Base-by-base conservation (phyloP, 1,140 invertebrate species). In the Drosophila kikkawai region DNA sequence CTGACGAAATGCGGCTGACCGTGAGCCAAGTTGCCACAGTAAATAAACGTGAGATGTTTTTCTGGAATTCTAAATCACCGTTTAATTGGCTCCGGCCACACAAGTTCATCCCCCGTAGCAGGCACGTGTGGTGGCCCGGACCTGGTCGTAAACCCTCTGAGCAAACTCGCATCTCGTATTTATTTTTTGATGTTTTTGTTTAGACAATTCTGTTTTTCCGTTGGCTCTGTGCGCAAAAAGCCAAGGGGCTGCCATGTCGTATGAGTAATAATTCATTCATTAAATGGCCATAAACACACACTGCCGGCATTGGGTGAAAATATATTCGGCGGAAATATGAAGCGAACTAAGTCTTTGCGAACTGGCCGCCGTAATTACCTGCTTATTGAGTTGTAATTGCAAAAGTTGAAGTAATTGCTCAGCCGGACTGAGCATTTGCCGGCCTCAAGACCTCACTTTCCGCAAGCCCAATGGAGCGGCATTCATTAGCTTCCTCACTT, bases 311-410 rank as follows among this genome's bases (percentile, higher is more conserved):
- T 32, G 44, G 37, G 45, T 29, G 39, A 53, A 66, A 67, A 75
- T 75, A 75, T 75, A 75, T 80, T 80, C 56, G 53, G 19, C 15
- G 47, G 44, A 80, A 80, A 88, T 61, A 61, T 55, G 12, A 53
- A 15, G 36, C 11, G 39, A 41, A 56, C 5, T 17, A 11, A 39
- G 15, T 9, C 47, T 13, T 29, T 17, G 26, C 36, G 6, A 8
- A 8, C 34, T 32, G 34, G 22, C 44, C 22, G 26, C 41, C 80
- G 55, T 88, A 81, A 88, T 79, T 64, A 87, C 69, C 64, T 90
- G 69, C 80, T 88, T 87, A 87, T 87, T 84, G 80, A 84, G 84
- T 88, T 88, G 84, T 88, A 88, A 87, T 87, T 83, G 84, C 77
- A 79, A 83, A 87, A 88, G 80, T 88, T 87, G 32, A 68, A 71